Conservation (phyloP, 2,113 vertebrate species). For the Podarcis cretensis region DNA sequence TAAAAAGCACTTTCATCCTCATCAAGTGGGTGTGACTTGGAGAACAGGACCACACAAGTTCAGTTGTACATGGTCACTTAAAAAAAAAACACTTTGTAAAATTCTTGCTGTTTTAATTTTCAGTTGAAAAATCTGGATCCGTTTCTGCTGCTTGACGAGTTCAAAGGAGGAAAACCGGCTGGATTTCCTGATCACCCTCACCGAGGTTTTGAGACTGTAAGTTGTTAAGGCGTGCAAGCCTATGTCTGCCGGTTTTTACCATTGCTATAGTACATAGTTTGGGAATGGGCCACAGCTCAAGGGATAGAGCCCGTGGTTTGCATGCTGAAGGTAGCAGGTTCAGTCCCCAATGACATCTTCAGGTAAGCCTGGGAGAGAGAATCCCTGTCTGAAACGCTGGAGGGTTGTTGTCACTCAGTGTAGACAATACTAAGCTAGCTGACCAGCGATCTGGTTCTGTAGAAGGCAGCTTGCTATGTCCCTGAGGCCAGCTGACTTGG, state of each 20-base stretch:
- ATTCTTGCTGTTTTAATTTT: constrained; percentile 30
- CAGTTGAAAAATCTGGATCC: constrained; percentile 87
- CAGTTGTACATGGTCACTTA: neutral
- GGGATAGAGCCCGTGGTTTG: too few relatives aligned
- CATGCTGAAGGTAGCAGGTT: neutral
- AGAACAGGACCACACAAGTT: neutral
- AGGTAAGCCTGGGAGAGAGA: too few relatives aligned
- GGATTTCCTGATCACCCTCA: constrained; percentile 91
- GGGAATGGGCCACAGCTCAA: too few relatives aligned
- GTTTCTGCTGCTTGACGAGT: constrained; percentile 88
- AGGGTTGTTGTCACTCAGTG: too few relatives aligned
- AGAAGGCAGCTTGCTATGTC: too few relatives aligned
- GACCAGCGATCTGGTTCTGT: too few relatives aligned
- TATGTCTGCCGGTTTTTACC: neutral
- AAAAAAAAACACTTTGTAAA: neutral
- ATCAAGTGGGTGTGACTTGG: neutral
- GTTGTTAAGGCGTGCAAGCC: constrained; percentile 39
- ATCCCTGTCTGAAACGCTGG: too few relatives aligned
- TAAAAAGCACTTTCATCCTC: neutral
- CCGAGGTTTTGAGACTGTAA: constrained; percentile 89
- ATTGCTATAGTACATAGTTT: neutral
- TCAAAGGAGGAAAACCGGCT: constrained; percentile 81
- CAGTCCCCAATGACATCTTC: too few relatives aligned
- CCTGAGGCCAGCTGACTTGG: neutral
- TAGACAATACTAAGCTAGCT: too few relatives aligned